Evolutionary conservation across 1,140 invertebrate genomes (phyloP).

Genomic region (Matsumurasca onukii): DNA sequence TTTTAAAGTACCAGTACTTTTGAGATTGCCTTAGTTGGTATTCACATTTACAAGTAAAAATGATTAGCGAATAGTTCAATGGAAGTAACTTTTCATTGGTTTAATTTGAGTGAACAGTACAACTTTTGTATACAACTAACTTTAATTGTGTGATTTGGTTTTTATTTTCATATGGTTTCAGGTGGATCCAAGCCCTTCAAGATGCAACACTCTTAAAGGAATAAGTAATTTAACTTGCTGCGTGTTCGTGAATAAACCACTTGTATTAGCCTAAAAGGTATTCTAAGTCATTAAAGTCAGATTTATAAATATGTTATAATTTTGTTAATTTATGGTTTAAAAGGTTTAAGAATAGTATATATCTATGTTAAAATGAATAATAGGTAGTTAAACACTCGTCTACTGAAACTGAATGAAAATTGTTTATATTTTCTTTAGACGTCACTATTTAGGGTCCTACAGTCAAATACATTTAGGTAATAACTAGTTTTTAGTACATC

Average conservation of each 20-base stretch:
- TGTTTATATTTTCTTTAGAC: too few species aligned
- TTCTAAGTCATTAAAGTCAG: slow-evolving; percentile 23
- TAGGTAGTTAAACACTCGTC: too few species aligned
- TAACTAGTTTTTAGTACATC: too few species aligned
- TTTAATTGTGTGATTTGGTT: background rate
- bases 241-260: background rate
- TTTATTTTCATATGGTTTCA: slow-evolving; percentile 32
- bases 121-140: background rate
- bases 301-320: too few species aligned
- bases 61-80: background rate
- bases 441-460: too few species aligned
- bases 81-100: background rate
- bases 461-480: too few species aligned
- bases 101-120: background rate
- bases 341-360: too few species aligned
- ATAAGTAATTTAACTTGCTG: background rate
- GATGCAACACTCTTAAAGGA: slow-evolving; percentile 44
- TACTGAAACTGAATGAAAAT: too few species aligned
- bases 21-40: background rate
- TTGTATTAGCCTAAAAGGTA: slow-evolving; percentile 16
- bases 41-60: background rate
- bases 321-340: too few species aligned
- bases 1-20: background rate
- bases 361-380: too few species aligned
- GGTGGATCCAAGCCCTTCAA: slow-evolving; percentile 45